Evolutionary conservation across 1,140 invertebrate species (phyloP).

Genomic region (Zeugodacus cucurbitae): DNA sequence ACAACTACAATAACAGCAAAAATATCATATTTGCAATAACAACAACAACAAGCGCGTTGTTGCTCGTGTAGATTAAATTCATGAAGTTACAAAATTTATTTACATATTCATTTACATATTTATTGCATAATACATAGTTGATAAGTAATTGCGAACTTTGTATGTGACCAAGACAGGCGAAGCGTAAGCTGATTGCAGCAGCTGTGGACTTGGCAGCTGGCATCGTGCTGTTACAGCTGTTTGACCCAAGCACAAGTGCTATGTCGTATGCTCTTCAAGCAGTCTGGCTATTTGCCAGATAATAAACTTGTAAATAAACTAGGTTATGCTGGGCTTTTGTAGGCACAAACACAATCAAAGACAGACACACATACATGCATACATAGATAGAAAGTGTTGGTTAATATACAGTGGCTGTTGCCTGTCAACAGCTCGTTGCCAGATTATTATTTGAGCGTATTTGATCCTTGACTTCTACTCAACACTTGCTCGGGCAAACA

Average conservation of each 20-base stretch:
- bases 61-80: not conserved
- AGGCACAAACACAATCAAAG: too few species aligned
- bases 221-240: not conserved
- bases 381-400: not conserved
- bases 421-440: slow-evolving; percentile 27
- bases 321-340: slow-evolving; percentile 22
- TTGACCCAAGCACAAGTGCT: not conserved
- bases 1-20: not conserved
- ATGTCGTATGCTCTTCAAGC: not conserved
- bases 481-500: not conserved
- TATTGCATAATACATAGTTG: not conserved
- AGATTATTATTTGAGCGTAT: slow-evolving; percentile 27
- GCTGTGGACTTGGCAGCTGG: not conserved
- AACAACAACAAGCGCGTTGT: not conserved
- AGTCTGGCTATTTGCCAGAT: slow-evolving; percentile 29
- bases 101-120: slow-evolving; percentile 27
- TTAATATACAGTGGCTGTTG: not conserved
- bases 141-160: not conserved
- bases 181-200: not conserved
- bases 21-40: too few species aligned
- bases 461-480: slow-evolving; percentile 15
- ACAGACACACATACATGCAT: not conserved
- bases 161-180: not conserved
- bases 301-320: slow-evolving; percentile 33
- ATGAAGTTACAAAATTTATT: slow-evolving; percentile 25